Base-by-base conservation (phyloP, 2,113 vertebrate species). In the Acanthisitta chloris region DNA sequence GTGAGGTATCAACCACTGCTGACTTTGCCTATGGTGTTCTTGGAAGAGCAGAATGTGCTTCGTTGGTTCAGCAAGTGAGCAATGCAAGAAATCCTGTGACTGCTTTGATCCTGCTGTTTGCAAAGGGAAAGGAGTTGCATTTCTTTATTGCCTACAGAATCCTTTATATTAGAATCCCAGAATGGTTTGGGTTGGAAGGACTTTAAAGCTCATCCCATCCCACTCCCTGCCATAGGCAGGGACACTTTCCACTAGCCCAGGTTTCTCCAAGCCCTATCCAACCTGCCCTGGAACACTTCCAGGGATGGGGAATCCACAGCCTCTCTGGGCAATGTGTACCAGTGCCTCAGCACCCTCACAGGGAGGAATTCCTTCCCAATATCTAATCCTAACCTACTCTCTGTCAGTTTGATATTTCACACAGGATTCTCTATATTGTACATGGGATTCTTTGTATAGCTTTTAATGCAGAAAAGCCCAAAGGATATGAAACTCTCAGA, bases 41-140 rank as follows among this genome's bases (percentile, higher is more conserved):
- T 10, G 25, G 54, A 18, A 52, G 7, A 29, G 74, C 33, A 45
- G n/a, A n/a, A 15, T 2, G 58, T 10, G 17, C 80, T 43, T 21
- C 64, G 3, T 2, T 0, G 1, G 38, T 26, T 12, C 73, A 19
- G 6, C 38, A 15, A 11, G 40, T 5, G 34, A 24, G 15, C 23
- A 2, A 4, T 19, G 52, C 52, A 29, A 42, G 45, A 46, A 73
- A 46, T 57, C 46, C 48, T 11, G 31, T 2, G 8, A 6, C 25
- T 8, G 31, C 29, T 25, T 76, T 33, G 3, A 0, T 29, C 36
- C 40, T 9, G 54, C 34, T 55, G 48, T 20, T 57, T 31, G 81
- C 9, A 5, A 3, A 33, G n/a, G 1, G 59, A 14, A 17, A 17
- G 49, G 55, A 52, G 51, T 6, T 74, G 45, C 9, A 2, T 16